phyloP scores from a whole-genome alignment of 2,113 vertebrate genomes.

The Sinocyclocheilus maitianheensis region DNA sequence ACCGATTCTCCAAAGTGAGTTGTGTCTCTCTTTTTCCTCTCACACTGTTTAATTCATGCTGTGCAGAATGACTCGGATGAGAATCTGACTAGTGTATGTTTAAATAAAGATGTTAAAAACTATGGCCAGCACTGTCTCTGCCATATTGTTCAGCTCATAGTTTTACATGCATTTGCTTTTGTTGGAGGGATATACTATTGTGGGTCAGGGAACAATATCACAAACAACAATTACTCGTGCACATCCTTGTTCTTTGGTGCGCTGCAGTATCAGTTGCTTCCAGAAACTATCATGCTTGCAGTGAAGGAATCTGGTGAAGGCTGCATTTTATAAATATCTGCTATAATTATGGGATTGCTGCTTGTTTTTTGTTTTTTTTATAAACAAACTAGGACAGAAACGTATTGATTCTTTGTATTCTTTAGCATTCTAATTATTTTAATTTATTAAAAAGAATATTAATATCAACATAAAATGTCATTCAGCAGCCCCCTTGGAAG shows the following conservation, averaged over 20 bases:
- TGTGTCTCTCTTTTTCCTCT: background rate
- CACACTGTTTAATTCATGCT: background rate
- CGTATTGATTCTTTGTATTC: no score
- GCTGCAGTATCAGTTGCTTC: background rate
- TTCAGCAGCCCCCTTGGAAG: no score
- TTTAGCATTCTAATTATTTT: no score
- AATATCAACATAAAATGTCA: no score
- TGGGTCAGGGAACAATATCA: background rate
- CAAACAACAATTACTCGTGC: background rate
- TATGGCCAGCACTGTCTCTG: background rate
- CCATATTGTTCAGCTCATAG: background rate
- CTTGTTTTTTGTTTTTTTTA: no score
- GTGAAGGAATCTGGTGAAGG: background rate
- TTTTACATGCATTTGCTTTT: background rate
- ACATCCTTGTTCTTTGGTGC: background rate
- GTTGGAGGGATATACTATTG: background rate
- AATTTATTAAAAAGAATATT: no score
- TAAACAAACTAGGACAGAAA: no score
- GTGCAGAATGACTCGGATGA: background rate
- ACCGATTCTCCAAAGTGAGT: conserved; percentile 95
- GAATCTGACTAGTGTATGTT: background rate
- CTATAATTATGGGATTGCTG: no score
- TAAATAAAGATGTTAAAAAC: background rate
- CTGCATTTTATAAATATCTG: background rate
- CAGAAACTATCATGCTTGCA: no score